Conservation (phyloP, 2,113 vertebrate genomes). For the Psilopsiagon aurifrons region DNA sequence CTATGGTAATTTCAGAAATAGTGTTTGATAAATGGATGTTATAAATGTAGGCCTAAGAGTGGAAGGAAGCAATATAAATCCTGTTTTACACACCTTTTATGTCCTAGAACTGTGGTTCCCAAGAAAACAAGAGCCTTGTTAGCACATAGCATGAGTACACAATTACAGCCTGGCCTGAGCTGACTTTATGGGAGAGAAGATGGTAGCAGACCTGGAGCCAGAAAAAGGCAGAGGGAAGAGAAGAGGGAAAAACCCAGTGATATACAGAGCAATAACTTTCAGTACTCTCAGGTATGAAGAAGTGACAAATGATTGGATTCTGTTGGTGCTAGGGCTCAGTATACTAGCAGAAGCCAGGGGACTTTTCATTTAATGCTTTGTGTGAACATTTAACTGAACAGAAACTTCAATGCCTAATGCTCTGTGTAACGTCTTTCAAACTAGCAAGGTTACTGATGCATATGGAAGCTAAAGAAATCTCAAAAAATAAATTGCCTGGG, state of each 20-base stretch:
- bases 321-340: background rate
- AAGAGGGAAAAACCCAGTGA: background rate
- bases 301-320: background rate
- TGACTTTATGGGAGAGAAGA: background rate
- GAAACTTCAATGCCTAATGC: background rate
- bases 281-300: background rate
- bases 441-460: background rate
- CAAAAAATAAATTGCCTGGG: background rate
- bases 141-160: background rate
- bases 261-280: background rate
- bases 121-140: background rate
- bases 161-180: background rate
- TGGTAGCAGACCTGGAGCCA: background rate
- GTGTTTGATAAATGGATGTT: background rate
- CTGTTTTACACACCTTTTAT: background rate
- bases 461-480: background rate
- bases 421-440: background rate
- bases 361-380: background rate
- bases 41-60: background rate
- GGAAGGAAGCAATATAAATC: background rate
- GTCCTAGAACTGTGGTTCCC: background rate
- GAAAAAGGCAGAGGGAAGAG: background rate
- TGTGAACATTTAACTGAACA: background rate
- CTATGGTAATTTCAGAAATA: background rate
- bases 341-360: background rate